Evolutionary conservation across 2,113 vertebrate species (phyloP), one percentile per base, ranked within the genome.

Genomic region (Spheniscus mendiculus): DNA sequence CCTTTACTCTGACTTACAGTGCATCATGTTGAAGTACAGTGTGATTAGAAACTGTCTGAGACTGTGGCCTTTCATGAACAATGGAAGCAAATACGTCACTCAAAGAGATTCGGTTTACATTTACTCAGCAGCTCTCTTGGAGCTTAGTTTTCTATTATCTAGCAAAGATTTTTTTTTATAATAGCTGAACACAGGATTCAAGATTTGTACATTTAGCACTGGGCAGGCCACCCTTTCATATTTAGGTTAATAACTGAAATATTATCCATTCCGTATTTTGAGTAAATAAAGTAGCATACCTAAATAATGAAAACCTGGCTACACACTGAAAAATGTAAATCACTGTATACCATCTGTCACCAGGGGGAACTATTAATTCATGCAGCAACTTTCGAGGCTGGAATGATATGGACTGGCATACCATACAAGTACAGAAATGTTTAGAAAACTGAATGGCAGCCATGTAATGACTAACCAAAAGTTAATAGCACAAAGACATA

Each of bases 361-460:
- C 89, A 94, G 91, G 76, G 83, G 83, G 85, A 90, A 92, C 89
- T 93, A 93, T 95, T 94, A 96, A 95, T 96, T 98, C 89, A 79
- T 90, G 44, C 49, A 95, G 44, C 21, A 72, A 3, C 77, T 89
- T 97, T 72, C 15, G 36, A 92, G 73, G 19, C n/a, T 84, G 12
- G 45, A 81, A 22, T 81, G n/a, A 61, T 93, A 87, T 18, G 40
- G 67, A 79, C 73, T 83, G 53, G n/a, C 11, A 50, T 5, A 77
- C 10, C 36, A 73, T 27, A 58, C 21, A 83, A 94, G 42, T 27
- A 80, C 27, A 69, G 11, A 78, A 67, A 74, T 36, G 5, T 79
- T 94, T 55, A 61, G 32, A 89, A 87, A 80, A 63, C n/a, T 49
- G 36, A 50, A 19, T 62, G 29, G 12, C 20, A 58, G 32, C 44